Base-by-base conservation (phyloP, 1,140 invertebrate genomes). In the Nasonia vitripennis region DNA sequence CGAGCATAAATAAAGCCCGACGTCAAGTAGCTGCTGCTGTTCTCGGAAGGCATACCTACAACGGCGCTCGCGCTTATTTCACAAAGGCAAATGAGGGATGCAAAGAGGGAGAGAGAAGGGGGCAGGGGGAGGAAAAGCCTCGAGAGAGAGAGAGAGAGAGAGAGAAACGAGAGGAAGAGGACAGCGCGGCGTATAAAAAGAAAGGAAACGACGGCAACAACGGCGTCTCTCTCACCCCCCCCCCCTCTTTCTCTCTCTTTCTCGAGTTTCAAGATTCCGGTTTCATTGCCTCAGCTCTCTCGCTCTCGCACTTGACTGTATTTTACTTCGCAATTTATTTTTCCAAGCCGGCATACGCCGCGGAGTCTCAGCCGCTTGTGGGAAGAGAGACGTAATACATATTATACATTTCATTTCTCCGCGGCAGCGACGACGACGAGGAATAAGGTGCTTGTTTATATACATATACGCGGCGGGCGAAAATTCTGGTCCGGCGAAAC, bases 301-400 rank as follows among this genome's bases (percentile, higher is more conserved):
- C 41, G 6, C 41, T 45, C 51, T 12, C 27, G 71, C 81, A 27
- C 67, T 77, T 41, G 45, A 20, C 55, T 86, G 78, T 84, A 83
- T 87, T 87, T 87, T 88, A 87, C 78, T 86, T 86, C 68, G 78
- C 81, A 81, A 89, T 88, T 88, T 87, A 88, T 89, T 89, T 89
- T 86, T 74, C 73, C 41, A 71, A 11, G 55, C 48, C 31, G 7
- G n/a, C 3, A 9, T 14, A 34, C 78, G 7, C 14, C 67, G n/a
- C 14, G 7, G 1, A 71, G 27, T 73, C 34, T 12, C 12, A 67
- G 51, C 48, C 55, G 20, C 78, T 71, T 71, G 74, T 78, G 81
- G n/a, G 70, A 68, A 14, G 27, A 73, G 23, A 78, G 70, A 31
- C 78, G 78, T 77, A 79, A 89, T 87, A 81, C 81, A 87, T 85